A percentile compares a stretch with the other conserved stretches of the same genome.
Conservation (phyloP, 2,797 vertebrate species). For the Mormyrus hasselquistii region DNA sequence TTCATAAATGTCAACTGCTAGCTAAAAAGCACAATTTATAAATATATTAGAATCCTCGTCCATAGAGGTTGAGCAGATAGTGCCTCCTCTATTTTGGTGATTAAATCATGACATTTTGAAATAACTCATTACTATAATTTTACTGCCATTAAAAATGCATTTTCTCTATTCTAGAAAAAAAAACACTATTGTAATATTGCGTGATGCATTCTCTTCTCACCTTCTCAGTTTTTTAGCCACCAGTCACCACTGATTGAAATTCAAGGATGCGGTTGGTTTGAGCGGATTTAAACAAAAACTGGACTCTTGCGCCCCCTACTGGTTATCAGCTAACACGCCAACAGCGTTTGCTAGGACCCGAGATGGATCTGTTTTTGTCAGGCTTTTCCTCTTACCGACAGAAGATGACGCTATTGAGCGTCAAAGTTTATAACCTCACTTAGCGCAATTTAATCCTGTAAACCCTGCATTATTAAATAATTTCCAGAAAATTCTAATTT, state of each 20-base stretch:
- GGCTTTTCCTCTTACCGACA: not conserved
- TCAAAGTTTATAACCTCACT: not conserved
- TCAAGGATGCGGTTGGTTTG: not conserved
- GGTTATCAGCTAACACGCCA: slow-evolving; percentile 12
- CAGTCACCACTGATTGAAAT: not conserved
- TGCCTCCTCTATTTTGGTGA: not conserved
- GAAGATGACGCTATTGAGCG: not conserved
- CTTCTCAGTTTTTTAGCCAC: not conserved
- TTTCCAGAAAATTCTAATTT: too few species aligned
- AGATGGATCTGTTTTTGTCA: not conserved
- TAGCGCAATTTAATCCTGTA: too few species aligned
- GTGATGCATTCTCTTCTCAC: not conserved
- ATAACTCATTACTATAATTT: not conserved
- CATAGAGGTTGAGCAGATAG: not conserved
- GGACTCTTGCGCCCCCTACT: slow-evolving; percentile 37
- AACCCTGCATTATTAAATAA: too few species aligned
- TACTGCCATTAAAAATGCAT: not conserved
- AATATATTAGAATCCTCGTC: not conserved
- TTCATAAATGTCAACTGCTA: slow-evolving; percentile 1
- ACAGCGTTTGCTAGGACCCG: not conserved
- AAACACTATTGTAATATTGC: not conserved
- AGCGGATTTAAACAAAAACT: not conserved
- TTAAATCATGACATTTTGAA: not conserved
- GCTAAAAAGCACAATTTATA: not conserved
- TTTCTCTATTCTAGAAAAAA: not conserved